phyloP scores from a whole-genome alignment of 2,113 vertebrate species.

The Malurus melanocephalus region DNA sequence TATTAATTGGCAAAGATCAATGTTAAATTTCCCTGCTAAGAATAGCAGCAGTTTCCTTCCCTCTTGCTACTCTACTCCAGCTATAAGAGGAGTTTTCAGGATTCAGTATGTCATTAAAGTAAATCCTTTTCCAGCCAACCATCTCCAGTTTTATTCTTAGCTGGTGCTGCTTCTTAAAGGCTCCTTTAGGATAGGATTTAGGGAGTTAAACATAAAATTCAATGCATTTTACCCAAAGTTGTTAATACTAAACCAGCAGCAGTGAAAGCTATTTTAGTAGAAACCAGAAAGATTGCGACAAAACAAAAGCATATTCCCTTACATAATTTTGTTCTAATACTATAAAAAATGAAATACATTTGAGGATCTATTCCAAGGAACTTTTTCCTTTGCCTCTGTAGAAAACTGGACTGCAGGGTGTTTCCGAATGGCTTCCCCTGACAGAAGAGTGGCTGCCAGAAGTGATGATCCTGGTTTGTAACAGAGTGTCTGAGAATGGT shows the following conservation, averaged over 20 bases:
- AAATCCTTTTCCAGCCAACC: neutral
- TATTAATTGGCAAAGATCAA: neutral
- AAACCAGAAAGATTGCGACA: neutral
- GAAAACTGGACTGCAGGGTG: slow-evolving; percentile 84
- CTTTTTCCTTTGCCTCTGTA: slow-evolving; percentile 29
- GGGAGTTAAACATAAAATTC: neutral
- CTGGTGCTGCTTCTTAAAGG: neutral
- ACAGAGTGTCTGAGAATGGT: slow-evolving; percentile 88
- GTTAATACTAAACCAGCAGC: neutral
- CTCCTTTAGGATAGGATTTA: neutral
- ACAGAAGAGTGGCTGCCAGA: slow-evolving; percentile 89
- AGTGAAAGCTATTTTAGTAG: neutral
- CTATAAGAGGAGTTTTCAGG: neutral
- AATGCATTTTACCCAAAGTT: neutral
- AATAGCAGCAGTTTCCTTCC: neutral
- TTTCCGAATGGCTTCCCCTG: slow-evolving; percentile 87
- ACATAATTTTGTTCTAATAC: neutral
- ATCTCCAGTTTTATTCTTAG: neutral
- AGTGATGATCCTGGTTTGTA: slow-evolving; percentile 94
- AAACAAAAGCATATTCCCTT: neutral
- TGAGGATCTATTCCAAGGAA: neutral
- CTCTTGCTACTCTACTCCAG: neutral
- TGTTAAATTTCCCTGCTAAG: neutral
- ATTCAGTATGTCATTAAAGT: neutral
- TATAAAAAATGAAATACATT: neutral